phyloP scores from a whole-genome alignment of 2,888 invertebrate genomes.

The Lysandra bellargus region DNA sequence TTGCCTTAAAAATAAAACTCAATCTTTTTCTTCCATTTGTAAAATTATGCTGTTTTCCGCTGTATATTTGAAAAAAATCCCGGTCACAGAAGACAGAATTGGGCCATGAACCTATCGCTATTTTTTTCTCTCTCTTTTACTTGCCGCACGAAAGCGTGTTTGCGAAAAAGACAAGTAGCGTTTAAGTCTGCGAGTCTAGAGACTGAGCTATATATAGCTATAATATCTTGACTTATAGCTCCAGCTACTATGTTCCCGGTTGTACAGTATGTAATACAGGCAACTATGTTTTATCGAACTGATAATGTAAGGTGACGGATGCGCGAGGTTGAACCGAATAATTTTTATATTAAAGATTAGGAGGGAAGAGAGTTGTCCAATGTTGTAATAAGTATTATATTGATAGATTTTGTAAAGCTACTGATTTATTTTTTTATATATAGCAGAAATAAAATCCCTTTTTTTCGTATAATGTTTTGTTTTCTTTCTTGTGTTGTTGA shows the following conservation, averaged over 20 bases:
- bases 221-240: not conserved
- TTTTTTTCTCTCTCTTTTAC: too few relatives aligned
- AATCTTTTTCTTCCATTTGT: too few relatives aligned
- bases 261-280: constrained; percentile 36
- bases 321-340: constrained; percentile 60
- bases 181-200: too few relatives aligned
- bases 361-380: constrained; percentile 69
- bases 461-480: constrained; percentile 51
- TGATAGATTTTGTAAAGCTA: constrained; percentile 74
- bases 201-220: too few relatives aligned
- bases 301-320: constrained; percentile 65
- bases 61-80: too few relatives aligned
- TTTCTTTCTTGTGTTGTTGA: constrained; percentile 17
- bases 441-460: constrained; percentile 69
- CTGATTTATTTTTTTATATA: constrained; percentile 72
- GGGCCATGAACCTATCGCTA: too few relatives aligned
- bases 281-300: constrained; percentile 63
- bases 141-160: too few relatives aligned
- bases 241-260: not conserved
- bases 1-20: too few relatives aligned
- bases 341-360: constrained; percentile 79
- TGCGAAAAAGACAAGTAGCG: too few relatives aligned
- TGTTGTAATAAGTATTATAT: constrained; percentile 71
- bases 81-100: too few relatives aligned
- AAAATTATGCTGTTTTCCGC: too few relatives aligned